Evolutionary conservation across 2,113 vertebrate species (phyloP).

Genomic region (Dicrurus megarhynchus): DNA sequence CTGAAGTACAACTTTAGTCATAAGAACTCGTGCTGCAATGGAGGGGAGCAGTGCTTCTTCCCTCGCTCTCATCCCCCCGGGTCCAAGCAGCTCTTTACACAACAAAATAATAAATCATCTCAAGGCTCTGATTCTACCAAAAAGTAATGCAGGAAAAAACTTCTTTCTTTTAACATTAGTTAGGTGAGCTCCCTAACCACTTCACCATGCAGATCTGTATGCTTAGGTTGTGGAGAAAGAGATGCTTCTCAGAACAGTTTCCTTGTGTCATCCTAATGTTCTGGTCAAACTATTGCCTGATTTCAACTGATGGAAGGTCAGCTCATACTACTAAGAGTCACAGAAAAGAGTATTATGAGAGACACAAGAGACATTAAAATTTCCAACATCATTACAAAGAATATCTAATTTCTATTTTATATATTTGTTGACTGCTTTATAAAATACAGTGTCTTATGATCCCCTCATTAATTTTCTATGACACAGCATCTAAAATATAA

Average conservation of each 20-base stretch:
- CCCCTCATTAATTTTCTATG: neutral
- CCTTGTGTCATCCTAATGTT: neutral
- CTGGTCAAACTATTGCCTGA: neutral
- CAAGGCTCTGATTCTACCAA: neutral
- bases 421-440: neutral
- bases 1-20: neutral
- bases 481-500: neutral
- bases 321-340: neutral
- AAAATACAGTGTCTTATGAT: neutral
- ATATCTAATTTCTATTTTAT: neutral
- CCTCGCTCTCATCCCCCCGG: neutral
- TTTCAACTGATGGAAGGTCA: neutral
- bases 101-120: neutral
- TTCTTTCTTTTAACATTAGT: neutral
- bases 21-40: neutral
- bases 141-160: neutral
- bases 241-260: neutral
- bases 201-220: neutral
- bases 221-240: neutral
- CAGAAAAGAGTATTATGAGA: neutral
- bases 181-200: neutral
- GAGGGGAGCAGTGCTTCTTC: neutral
- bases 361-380: neutral
- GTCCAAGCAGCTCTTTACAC: neutral
- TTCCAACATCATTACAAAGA: neutral